Conservation (phyloP, 2,113 vertebrate species). For the Pterocles gutturalis region DNA sequence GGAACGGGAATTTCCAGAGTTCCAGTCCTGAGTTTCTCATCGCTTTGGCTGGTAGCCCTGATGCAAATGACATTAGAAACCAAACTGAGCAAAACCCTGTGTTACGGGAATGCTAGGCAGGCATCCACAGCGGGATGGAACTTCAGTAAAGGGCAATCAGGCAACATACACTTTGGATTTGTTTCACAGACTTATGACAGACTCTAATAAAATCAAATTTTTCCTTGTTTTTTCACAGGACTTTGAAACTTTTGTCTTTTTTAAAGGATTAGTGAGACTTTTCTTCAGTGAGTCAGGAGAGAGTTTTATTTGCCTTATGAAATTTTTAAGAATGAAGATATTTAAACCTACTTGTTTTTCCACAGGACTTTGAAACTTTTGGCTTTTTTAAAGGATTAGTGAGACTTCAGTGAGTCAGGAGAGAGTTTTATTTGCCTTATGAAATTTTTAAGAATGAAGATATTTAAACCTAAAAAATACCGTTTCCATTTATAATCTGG, state of each 20-base stretch:
- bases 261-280: neutral
- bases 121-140: accelerated
- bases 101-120: neutral
- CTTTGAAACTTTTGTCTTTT: neutral
- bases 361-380: neutral
- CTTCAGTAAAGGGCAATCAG: neutral
- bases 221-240: neutral
- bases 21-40: neutral
- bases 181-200: neutral
- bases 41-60: neutral
- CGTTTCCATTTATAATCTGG: neutral
- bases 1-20: neutral
- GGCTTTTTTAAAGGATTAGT: neutral
- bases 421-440: neutral
- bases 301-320: neutral
- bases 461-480: neutral
- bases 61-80: neutral
- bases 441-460: neutral
- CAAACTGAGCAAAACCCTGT: accelerated
- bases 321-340: neutral
- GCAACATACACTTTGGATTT: neutral
- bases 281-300: neutral
- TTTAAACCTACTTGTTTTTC: neutral
- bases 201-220: neutral
- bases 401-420: neutral